Conservation (phyloP, 2,113 vertebrate species). For the Zosterops pallidus region DNA sequence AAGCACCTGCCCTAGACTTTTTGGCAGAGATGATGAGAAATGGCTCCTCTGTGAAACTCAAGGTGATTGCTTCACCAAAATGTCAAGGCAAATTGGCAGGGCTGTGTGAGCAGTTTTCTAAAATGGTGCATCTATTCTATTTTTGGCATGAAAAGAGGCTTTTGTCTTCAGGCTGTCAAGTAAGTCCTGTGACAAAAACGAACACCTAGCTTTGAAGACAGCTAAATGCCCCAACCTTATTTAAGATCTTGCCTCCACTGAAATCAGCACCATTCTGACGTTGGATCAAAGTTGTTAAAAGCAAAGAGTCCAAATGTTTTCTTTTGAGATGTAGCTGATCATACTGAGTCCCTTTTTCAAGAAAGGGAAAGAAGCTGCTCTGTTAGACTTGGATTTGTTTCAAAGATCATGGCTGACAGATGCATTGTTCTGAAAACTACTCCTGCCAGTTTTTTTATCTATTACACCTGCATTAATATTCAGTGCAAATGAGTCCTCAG, state of each 20-base stretch:
- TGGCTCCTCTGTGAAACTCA: background rate
- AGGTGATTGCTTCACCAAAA: background rate
- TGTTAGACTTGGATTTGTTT: conserved; percentile 56
- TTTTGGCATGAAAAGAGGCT: conserved; percentile 40
- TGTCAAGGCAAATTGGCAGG: background rate
- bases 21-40: background rate
- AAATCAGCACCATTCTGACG: background rate
- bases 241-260: conserved; percentile 24
- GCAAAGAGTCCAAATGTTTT: conserved; percentile 29
- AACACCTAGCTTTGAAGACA: conserved; percentile 21
- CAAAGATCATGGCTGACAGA: conserved; percentile 42
- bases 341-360: conserved; percentile 16
- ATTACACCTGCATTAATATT: conserved; percentile 61
- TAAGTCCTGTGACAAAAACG: conserved; percentile 12
- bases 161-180: conserved; percentile 24
- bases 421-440: conserved; percentile 60
- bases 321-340: conserved; percentile 36
- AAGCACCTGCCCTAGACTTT: background rate
- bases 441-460: conserved; percentile 32
- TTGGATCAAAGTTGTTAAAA: conserved; percentile 38
- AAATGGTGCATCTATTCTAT: conserved; percentile 20
- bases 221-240: background rate
- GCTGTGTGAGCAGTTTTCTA: background rate
- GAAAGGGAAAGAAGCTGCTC: conserved; percentile 24
- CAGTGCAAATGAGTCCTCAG: conserved; percentile 11